phyloP scores from a whole-genome alignment of 2,113 vertebrate genomes.

The Cettia cetti region DNA sequence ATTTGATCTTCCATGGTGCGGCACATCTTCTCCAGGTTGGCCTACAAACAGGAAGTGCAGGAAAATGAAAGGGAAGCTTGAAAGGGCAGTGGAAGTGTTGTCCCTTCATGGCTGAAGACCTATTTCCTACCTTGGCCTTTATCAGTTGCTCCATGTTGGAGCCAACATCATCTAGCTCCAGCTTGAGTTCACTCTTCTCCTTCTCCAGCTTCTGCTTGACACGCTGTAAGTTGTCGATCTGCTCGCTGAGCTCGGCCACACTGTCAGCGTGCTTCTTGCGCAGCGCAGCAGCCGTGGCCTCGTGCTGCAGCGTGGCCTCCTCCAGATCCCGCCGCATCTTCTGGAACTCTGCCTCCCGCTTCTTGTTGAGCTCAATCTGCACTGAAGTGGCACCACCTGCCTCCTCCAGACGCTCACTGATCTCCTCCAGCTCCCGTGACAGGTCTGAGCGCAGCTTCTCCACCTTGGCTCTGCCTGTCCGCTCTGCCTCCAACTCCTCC shows the following conservation, averaged over 20 bases:
- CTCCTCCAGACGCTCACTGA: slow-evolving; percentile 89
- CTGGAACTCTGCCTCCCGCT: slow-evolving; percentile 90
- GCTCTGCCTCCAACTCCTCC: slow-evolving; percentile 82
- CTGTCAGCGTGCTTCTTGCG: background rate
- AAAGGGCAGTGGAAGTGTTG: background rate
- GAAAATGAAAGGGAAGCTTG: background rate
- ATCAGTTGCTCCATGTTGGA: slow-evolving; percentile 85
- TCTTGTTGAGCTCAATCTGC: slow-evolving; percentile 91
- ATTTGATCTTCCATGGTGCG: slow-evolving; percentile 87
- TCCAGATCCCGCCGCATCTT: slow-evolving; percentile 87
- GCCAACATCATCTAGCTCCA: background rate
- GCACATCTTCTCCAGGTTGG: slow-evolving; percentile 82
- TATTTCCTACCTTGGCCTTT: slow-evolving; percentile 72
- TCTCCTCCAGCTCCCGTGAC: slow-evolving; percentile 87
- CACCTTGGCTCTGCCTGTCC: slow-evolving; percentile 78
- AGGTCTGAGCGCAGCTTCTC: slow-evolving; percentile 86
- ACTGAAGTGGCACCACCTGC: slow-evolving; percentile 81
- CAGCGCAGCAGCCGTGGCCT: background rate
- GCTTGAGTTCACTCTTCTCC: slow-evolving; percentile 50
- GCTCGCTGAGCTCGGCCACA: background rate
- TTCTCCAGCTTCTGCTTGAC: slow-evolving; percentile 85
- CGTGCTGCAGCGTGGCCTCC: slow-evolving; percentile 7
- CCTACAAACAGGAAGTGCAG: background rate
- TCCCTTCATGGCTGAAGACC: background rate
- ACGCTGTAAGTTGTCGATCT: background rate